phyloP scores from a whole-genome alignment of 2,797 vertebrate genomes.

The Eulemur mongoz region DNA sequence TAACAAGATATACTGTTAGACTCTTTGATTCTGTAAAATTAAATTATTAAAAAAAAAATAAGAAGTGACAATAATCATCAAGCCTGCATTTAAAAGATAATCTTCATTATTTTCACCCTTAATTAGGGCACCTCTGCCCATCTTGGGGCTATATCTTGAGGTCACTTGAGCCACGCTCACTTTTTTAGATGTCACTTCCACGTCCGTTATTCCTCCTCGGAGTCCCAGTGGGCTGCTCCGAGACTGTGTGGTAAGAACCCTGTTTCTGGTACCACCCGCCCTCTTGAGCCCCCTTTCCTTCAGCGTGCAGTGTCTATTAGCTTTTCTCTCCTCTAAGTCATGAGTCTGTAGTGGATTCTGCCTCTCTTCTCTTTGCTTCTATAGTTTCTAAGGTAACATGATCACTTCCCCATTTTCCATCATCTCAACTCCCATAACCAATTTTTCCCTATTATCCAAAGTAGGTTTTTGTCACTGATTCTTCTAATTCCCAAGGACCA shows the following conservation, averaged over 20 bases:
- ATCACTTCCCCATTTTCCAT: background rate
- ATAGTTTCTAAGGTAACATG: background rate
- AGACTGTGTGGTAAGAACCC: background rate
- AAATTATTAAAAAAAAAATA: too few species aligned
- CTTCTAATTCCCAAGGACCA: background rate
- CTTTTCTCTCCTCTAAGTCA: background rate
- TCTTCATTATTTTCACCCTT: background rate
- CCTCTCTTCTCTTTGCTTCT: background rate
- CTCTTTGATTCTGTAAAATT: too few species aligned
- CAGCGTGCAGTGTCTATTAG: fast-evolving
- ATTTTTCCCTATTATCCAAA: background rate
- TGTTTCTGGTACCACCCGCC: background rate
- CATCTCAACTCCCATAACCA: too few species aligned
- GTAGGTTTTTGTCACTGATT: background rate
- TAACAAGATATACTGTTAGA: too few species aligned
- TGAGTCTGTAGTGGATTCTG: background rate
- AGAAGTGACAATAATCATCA: background rate
- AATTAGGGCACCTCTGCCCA: background rate
- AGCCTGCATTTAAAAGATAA: background rate
- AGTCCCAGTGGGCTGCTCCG: background rate
- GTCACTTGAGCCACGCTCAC: background rate
- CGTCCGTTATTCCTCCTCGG: background rate
- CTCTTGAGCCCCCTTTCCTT: background rate
- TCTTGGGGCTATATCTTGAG: background rate
- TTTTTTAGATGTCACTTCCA: background rate